Conservation (phyloP, 1,140 invertebrate genomes). For the Panonychus citri region DNA sequence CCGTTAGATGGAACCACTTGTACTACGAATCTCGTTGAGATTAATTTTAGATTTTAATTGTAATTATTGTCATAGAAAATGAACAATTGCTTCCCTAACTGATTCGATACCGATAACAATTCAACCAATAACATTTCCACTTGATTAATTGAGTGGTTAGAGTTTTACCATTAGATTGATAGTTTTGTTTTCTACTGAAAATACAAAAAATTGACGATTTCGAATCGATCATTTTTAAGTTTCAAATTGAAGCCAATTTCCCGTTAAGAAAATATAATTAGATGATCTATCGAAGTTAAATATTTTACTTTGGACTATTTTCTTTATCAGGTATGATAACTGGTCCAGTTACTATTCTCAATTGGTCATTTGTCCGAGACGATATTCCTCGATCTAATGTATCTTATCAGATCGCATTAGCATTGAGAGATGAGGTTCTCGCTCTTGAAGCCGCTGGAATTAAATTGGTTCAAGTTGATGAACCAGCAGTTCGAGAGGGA, state of each 20-base stretch:
- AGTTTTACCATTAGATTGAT: too few relatives aligned
- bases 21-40: too few relatives aligned
- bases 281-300: neutral
- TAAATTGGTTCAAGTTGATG: neutral
- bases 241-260: neutral
- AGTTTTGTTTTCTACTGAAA: too few relatives aligned
- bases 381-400: neutral
- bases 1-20: too few relatives aligned
- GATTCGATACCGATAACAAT: too few relatives aligned
- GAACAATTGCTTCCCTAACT: too few relatives aligned
- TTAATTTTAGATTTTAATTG: too few relatives aligned
- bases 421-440: neutral
- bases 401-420: neutral
- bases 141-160: too few relatives aligned
- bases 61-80: too few relatives aligned
- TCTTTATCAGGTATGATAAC: neutral
- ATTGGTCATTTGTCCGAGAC: conserved; percentile 1
- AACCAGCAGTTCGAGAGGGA: conserved; percentile 1
- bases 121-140: too few relatives aligned
- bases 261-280: neutral
- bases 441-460: neutral
- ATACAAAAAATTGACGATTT: neutral
- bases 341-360: neutral
- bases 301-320: too few relatives aligned
- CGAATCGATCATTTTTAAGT: neutral